A percentile compares a stretch with the other conserved stretches of the same genome.
These are phyloP conservation scores for Oscheius sp. DNA, from an alignment of 2,888 invertebrate species.

Conservation along the genomic window DNA sequence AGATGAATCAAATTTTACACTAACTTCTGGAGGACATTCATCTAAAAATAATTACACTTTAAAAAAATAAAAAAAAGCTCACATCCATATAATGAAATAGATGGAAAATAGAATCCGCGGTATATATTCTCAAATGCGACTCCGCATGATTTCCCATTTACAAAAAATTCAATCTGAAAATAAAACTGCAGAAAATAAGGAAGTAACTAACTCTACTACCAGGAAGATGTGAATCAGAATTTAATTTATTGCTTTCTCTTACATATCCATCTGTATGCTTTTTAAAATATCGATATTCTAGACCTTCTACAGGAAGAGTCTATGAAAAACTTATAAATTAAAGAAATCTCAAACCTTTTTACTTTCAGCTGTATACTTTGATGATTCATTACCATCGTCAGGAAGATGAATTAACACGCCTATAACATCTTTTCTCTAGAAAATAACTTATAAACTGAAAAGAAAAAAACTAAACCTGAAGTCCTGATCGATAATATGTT, in stretches of 20 bases:
- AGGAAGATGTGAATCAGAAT: too few relatives aligned
- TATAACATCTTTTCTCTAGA: neutral
- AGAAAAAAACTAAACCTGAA: neutral
- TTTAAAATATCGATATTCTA: too few relatives aligned
- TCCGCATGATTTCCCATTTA: conserved; percentile 3
- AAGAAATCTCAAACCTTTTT: neutral
- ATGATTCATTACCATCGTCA: neutral
- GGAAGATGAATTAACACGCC: conserved; percentile 1
- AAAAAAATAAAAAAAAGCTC: neutral
- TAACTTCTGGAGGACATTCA: neutral
- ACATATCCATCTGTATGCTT: too few relatives aligned
- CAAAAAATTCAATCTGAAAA: conserved; percentile 12
- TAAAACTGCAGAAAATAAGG: neutral
- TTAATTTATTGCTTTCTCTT: too few relatives aligned
- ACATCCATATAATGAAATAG: conserved; percentile 5
- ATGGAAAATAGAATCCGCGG: neutral
- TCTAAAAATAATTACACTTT: neutral
- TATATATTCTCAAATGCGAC: conserved; percentile 1
- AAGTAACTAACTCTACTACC: conserved; percentile 4
- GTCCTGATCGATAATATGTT: neutral
- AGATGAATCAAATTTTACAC: neutral
- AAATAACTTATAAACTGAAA: neutral
- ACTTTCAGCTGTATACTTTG: neutral
- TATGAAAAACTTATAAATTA: too few relatives aligned
- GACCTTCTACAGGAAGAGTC: too few relatives aligned